These are phyloP conservation scores for Andrena chrysosceles DNA, from an alignment of 2,888 invertebrate genomes.

Conservation along the genomic window DNA sequence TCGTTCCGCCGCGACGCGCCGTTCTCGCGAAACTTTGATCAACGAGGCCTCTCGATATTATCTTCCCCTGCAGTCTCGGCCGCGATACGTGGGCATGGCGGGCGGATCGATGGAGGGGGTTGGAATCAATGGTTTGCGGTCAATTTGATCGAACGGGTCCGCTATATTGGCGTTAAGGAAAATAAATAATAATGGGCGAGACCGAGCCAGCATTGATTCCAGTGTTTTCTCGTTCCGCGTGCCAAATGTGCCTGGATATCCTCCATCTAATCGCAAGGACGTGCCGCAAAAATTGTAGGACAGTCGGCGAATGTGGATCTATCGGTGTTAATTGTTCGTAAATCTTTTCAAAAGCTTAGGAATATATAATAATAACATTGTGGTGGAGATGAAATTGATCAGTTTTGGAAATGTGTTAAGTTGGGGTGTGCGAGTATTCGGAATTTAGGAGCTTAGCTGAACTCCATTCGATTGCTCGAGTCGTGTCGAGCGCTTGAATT, in stretches of 20 bases:
- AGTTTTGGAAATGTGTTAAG: too few relatives aligned
- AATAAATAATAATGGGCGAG: constrained; percentile 32
- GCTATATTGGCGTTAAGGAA: constrained; percentile 35
- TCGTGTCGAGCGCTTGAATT: too few relatives aligned
- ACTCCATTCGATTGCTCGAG: too few relatives aligned
- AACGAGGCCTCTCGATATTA: constrained; percentile 34
- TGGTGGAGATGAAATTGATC: too few relatives aligned
- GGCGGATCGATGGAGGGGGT: not conserved
- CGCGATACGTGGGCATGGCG: not conserved
- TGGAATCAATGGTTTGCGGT: constrained; percentile 46
- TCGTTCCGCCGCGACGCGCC: not conserved
- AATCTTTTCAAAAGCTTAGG: too few relatives aligned
- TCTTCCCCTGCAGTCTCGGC: not conserved
- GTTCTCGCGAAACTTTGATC: constrained; percentile 39
- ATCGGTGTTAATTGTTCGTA: not conserved
- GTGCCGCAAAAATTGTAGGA: not conserved
- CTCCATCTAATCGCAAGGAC: constrained; percentile 1
- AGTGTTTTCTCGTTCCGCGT: constrained; percentile 9
- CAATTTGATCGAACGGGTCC: constrained; percentile 39
- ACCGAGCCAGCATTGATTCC: constrained; percentile 2
- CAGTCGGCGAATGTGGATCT: not conserved
- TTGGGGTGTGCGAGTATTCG: too few relatives aligned
- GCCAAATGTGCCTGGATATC: constrained; percentile 18
- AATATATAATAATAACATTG: too few relatives aligned
- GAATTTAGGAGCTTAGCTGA: too few relatives aligned